Evolutionary conservation across 2,113 vertebrate genomes (phyloP).

Genomic region (Mobula hypostoma): DNA sequence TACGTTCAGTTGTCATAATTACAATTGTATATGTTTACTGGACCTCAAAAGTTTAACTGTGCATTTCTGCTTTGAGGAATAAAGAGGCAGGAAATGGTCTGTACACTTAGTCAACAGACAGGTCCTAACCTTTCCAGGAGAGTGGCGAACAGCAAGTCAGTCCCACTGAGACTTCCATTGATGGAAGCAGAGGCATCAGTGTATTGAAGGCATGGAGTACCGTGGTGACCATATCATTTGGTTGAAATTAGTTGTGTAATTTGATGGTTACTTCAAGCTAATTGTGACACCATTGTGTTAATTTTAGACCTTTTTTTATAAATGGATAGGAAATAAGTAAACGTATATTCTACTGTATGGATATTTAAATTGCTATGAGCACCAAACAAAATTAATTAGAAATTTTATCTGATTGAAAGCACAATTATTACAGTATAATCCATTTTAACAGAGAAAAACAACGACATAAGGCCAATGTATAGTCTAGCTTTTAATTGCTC

Average conservation of each 20-base stretch:
- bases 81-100: background rate
- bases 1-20: background rate
- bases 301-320: background rate
- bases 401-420: conserved; percentile 34
- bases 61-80: background rate
- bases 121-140: background rate
- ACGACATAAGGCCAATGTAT: background rate
- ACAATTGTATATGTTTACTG: background rate
- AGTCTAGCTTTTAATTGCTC: conserved; percentile 22
- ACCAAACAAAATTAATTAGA: conserved; percentile 34
- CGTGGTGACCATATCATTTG: background rate
- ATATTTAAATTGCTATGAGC: conserved; percentile 24
- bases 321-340: background rate
- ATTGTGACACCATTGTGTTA: background rate
- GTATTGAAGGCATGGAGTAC: background rate
- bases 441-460: conserved; percentile 30
- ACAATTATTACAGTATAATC: conserved; percentile 36
- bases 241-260: background rate
- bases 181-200: background rate
- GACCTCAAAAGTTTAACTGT: background rate
- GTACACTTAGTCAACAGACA: background rate
- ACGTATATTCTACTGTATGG: conserved; percentile 3
- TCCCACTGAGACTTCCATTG: background rate
- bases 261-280: background rate
- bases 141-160: background rate